Percentiles rank a stretch among this genome's conserved stretches.
phyloP scores from a whole-genome alignment of 2,797 vertebrate species.

The Prunella strophiata region DNA sequence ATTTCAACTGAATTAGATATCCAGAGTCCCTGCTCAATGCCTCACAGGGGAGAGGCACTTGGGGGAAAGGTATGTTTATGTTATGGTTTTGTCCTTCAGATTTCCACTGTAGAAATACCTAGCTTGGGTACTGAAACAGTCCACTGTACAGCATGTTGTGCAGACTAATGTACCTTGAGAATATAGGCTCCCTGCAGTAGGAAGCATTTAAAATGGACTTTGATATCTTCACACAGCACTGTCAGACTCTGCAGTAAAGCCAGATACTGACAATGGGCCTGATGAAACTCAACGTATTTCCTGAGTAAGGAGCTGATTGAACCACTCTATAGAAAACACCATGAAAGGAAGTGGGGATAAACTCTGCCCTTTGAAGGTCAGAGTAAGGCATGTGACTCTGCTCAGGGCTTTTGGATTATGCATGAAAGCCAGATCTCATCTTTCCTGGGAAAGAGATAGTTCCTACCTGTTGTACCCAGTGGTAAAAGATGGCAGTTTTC shows the following conservation, averaged over 20 bases:
- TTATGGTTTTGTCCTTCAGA: background rate
- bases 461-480: background rate
- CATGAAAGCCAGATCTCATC: background rate
- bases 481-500: background rate
- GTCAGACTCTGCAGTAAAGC: background rate
- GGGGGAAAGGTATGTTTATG: background rate
- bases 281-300: background rate
- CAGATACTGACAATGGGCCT: background rate
- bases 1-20: background rate
- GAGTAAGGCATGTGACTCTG: background rate
- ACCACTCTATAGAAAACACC: background rate
- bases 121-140: background rate
- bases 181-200: constrained; percentile 10
- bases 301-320: constrained; percentile 22
- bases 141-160: background rate
- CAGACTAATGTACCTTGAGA: background rate
- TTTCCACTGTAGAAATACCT: background rate
- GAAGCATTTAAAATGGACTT: constrained; percentile 11
- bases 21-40: background rate
- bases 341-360: background rate
- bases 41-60: background rate
- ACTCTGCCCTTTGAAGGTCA: constrained; percentile 17
- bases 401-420: background rate
- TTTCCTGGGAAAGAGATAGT: background rate
- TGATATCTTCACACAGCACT: background rate